Base-by-base conservation (phyloP, 2,113 vertebrate genomes). In the Xyrauchen texanus region DNA sequence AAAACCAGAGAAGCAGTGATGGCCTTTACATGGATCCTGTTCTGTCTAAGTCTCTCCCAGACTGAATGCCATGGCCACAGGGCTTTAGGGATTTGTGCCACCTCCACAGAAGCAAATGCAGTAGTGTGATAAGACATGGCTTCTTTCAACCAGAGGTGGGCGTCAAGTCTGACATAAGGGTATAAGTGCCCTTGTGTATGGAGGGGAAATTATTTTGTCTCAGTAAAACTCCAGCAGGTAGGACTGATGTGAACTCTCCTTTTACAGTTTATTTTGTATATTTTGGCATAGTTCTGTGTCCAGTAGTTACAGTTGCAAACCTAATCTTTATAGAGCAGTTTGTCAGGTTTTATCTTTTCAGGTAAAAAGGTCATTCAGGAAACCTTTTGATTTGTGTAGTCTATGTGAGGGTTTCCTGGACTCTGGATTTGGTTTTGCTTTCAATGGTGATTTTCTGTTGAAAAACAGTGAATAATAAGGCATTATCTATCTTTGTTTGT, bases 41-140 rank as follows among this genome's bases (percentile, higher is more conserved):
- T 77, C 62, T 68, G 58, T 66, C 76, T 82, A 78, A 74, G 79
- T 64, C 76, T 76, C 52, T 51, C 15, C 13, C 70, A 81, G 80
- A 82, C 83, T 83, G 61, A 83, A 84, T 68, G 78, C 11, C 88
- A 86, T 90, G 90, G 89, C 74, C 76, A 64, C 68, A 65, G 0
- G 83, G 90, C 88, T 91, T 90, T 90, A 81, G n/a, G 51, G 88
- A 89, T 90, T 90, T 85, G 71, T n/a, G 61, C 74, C 77, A 46
- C 71, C 66, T 53, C 69, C 89, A 88, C 91, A 89, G 87, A 91
- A 88, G 60, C 66, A 81, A 81, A 79, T 47, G 63, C 45, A 55
- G 47, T 34, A 34, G 42, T 45, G 16, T 70, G 76, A 81, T 75
- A 78, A 78, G 76, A n/a, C 65, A 46, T 62, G 69, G 68, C 67